phyloP scores from a whole-genome alignment of 1,140 invertebrate genomes.

The Acromyrmex echinatior region DNA sequence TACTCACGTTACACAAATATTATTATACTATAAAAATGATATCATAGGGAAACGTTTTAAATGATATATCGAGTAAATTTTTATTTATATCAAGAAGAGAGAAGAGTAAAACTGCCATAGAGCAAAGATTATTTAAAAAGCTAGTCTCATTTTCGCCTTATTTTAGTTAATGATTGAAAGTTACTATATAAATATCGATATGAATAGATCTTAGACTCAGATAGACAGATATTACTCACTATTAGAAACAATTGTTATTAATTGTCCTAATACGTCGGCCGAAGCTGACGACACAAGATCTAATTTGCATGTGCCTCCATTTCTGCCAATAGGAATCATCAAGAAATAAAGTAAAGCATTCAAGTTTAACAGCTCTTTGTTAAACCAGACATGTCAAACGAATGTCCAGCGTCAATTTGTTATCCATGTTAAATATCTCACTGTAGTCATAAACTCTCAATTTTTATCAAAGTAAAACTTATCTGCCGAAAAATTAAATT shows the following conservation, averaged over 20 bases:
- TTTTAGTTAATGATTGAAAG: constrained; percentile 8
- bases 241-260: constrained; percentile 65
- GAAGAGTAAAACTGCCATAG: not conserved
- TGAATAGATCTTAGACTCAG: not conserved
- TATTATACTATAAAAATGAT: not conserved
- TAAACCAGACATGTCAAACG: constrained; percentile 14
- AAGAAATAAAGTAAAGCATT: not conserved
- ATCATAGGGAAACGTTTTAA: not conserved
- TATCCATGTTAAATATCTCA: not conserved
- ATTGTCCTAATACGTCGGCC: constrained; percentile 1
- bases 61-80: not conserved
- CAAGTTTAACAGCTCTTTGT: constrained; percentile 7
- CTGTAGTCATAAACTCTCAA: not conserved
- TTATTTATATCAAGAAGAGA: not conserved
- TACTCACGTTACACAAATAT: not conserved
- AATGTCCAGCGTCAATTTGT: not conserved
- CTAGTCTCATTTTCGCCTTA: not conserved
- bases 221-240: not conserved
- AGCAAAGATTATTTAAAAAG: not conserved
- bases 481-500: not conserved
- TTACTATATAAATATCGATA: not conserved
- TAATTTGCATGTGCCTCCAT: constrained; percentile 16
- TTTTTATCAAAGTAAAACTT: not conserved
- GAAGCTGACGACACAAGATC: constrained; percentile 4
- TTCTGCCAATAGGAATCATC: not conserved